Evolutionary conservation across 2,113 vertebrate species (phyloP), one percentile per base, ranked within the genome.

Genomic region (Butorides virescens): DNA sequence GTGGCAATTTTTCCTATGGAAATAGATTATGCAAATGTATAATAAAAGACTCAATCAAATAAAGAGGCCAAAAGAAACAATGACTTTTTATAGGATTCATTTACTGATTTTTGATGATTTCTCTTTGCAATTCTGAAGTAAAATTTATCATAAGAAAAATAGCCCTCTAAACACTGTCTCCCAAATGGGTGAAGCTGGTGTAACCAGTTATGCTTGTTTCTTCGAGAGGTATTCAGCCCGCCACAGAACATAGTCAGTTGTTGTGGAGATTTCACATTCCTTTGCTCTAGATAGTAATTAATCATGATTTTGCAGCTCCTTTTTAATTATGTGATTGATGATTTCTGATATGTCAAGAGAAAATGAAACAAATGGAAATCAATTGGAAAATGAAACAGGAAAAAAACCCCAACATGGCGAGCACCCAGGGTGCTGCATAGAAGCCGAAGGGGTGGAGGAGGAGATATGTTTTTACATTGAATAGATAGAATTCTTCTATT

Each of bases 291-390:
- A 61, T 68, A 92, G 90, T 58, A 97, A 95, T 95, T 93, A 95
- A 93, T 97, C 88, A 94, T 87, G 77, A 94, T 93, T 93, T 87
- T 91, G 56, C 56, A 89, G 39, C 5, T 95, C 68, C 58, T 84
- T 94, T 95, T 92, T 87, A 95, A 94, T 95, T 78, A 92, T 25
- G 44, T 89, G 86, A 96, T 95, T 94, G 95, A 94, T 96, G 83
- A 92, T 92, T 96, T 94, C 86, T 93, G 83, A 93, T 95, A 56
- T 22, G 30, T 92, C 92, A 95, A 93, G 92, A 88, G 65, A 95
- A 91, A 94, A 96, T 86, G 15, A 95, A 95, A 91, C 34, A 92
- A 96, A 91, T 91, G 65, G 72, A 88, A 95, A 95, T 86, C 90
- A 93, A 26, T 63, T 86, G 65, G 47, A 81, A 93, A 93, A 84